phyloP scores from a whole-genome alignment of 2,113 vertebrate species.

The Hydrochoerus hydrochaeris region DNA sequence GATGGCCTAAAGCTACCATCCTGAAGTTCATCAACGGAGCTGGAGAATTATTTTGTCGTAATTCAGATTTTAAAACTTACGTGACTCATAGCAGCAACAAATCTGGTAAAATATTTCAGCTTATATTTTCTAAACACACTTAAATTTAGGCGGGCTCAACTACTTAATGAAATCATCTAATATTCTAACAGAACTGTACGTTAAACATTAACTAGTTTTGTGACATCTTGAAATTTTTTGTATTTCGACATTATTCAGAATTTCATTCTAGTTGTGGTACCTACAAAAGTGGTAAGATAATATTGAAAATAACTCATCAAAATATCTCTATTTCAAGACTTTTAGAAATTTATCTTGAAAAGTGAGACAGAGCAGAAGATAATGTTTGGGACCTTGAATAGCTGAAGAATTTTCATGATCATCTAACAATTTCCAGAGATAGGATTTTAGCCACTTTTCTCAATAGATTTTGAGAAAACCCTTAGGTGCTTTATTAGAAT shows the following conservation, averaged over 20 bases:
- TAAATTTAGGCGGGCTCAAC: background rate
- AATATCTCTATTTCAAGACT: background rate
- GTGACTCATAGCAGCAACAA: background rate
- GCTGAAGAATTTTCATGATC: background rate
- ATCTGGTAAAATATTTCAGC: background rate
- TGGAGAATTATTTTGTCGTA: background rate
- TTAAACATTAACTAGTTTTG: background rate
- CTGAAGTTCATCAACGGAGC: background rate
- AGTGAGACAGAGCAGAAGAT: background rate
- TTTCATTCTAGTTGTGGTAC: background rate
- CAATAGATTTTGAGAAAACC: background rate
- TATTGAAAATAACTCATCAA: background rate
- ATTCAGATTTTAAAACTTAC: constrained; percentile 32
- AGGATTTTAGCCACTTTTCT: background rate
- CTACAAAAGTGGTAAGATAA: background rate
- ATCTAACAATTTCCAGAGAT: background rate
- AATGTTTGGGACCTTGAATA: background rate
- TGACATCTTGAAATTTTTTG: background rate
- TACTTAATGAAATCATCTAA: background rate
- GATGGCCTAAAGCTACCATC: background rate
- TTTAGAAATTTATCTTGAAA: background rate
- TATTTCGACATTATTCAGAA: constrained; percentile 11
- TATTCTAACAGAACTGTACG: background rate
- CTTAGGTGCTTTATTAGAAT: background rate
- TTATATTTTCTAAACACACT: background rate